Evolutionary conservation across 2,797 vertebrate species (phyloP), one percentile per base, ranked within the genome.

Genomic region (Halcyon leucocephala): DNA sequence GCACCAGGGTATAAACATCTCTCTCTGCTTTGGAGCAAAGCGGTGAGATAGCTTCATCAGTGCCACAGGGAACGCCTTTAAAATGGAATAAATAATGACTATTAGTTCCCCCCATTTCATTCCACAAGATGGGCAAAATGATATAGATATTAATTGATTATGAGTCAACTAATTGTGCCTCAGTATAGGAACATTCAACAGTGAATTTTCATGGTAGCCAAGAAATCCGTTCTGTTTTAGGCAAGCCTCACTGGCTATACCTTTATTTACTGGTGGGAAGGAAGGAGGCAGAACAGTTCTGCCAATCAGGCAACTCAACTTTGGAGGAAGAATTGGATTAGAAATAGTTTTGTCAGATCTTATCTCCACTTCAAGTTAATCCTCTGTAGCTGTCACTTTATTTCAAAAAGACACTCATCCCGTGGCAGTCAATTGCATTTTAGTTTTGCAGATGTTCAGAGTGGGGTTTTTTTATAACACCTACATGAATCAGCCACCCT

Each of bases 391-490:
- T 94, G 91, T 95, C 94, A 88, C 91, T 95, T 89, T 70, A 69
- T 89, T 90, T 83, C 42, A 88, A 83, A 83, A 62, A 72, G 29
- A 64, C 52, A 61, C 48, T 91, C 39, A 89, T 74, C 55, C 49
- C 9, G 7, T 76, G 49, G 39, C 82, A 95, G 51, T 49, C 79
- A 81, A 74, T 3, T 71, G 79, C 74, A 48, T 61, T 57, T 86
- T 78, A 83, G 57, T 81, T 93, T 94, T 81, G 60, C 76, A 91
- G 86, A 83, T 81, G 28, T 74, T 96, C 67, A 61, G 92, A 96
- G 33, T 9, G 21, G 25, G 26, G 29, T 87, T 89, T 89, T 87
- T 89, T 87, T 72, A 28, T 82, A 90, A 86, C 35, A 72, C 25
- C 51, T 67, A 73, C 18, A 46, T 42, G 70, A 93, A 73, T 55